Evolutionary conservation across 2,797 vertebrate genomes (phyloP), one percentile per base, ranked within the genome.

Genomic region (Gymnocypris eckloni): DNA sequence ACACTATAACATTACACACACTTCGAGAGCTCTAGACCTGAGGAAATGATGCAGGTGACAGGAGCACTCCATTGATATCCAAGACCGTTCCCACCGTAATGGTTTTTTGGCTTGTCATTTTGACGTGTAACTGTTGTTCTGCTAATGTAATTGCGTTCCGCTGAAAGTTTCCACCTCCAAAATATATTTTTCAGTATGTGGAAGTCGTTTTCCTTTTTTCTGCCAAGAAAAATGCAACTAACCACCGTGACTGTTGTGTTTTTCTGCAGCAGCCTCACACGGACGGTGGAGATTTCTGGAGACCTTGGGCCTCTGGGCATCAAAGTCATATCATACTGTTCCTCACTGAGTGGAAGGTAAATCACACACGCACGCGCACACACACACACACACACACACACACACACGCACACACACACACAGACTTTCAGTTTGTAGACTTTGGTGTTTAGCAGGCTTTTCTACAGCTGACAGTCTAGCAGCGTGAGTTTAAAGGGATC

Each of bases 341-440:
- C 98, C 78, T 98, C 98, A 37, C 93, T 99, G 86, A 99, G 97
- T 92, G 98, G 98, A 95, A 96, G 97, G 98, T 99, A 93, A 12
- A 25, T 76, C 66, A 61, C 12, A 71, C 76, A 59, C 80, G 79
- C 72, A 78, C 48, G 66, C 33, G 45, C 59, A 79, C 72, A 50
- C 61, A 41, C 86, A 75, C 59, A n/a, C 77, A 76, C 82, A 86
- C 79, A 90, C n/a, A 83, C 45, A 59, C 83, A 39, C 39, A 5
- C 39, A 39, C 39, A 39, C 37, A 39, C 37, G 6, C 37, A 39
- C 37, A 39, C 37, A 39, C 37, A 39, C 37, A 39, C 37, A 39
- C 4, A n/a, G 15, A 76, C 48, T 5, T 50, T 18, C 52, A 25
- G 50, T 50, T 13, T 37, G 20, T 11, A 45, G 22, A 48, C 70